A percentile compares a stretch with the other conserved stretches of the same genome.
Evolutionary conservation across 2,113 vertebrate species (phyloP).

Genomic region (Ptilonorhynchus violaceus): DNA sequence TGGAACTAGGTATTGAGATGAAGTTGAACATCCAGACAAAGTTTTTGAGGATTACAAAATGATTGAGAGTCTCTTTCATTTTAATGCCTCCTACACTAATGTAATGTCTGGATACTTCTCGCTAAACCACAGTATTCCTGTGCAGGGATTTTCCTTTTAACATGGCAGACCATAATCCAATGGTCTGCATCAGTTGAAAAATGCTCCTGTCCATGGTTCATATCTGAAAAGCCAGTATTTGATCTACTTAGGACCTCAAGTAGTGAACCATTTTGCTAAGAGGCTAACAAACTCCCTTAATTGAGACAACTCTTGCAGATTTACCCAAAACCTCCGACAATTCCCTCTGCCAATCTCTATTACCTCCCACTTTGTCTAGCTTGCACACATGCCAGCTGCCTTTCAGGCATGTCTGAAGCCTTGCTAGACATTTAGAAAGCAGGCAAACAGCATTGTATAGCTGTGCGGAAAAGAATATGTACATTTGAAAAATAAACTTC

Average conservation of each 20-base stretch:
- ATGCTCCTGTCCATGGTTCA: not conserved
- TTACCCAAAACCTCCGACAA: constrained; percentile 9
- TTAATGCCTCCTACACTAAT: not conserved
- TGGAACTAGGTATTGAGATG: not conserved
- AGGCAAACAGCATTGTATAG: not conserved
- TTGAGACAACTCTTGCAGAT: not conserved
- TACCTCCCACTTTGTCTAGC: not conserved
- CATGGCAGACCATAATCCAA: not conserved
- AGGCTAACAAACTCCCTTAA: not conserved
- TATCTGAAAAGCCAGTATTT: not conserved
- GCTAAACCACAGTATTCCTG: not conserved
- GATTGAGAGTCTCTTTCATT: not conserved
- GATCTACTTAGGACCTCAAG: not conserved
- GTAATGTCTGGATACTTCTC: not conserved
- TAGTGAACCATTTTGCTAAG: not conserved
- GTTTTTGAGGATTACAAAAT: not conserved
- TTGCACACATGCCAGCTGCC: not conserved
- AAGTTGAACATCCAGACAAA: not conserved
- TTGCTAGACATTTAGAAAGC: not conserved
- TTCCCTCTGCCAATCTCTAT: not conserved
- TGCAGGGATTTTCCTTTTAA: not conserved
- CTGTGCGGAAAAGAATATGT: not conserved
- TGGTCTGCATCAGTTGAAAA: not conserved
- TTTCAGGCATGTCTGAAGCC: not conserved
- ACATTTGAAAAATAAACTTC: not conserved